phyloP scores from a whole-genome alignment of 2,113 vertebrate genomes.

The Aldabrachelys gigantea region DNA sequence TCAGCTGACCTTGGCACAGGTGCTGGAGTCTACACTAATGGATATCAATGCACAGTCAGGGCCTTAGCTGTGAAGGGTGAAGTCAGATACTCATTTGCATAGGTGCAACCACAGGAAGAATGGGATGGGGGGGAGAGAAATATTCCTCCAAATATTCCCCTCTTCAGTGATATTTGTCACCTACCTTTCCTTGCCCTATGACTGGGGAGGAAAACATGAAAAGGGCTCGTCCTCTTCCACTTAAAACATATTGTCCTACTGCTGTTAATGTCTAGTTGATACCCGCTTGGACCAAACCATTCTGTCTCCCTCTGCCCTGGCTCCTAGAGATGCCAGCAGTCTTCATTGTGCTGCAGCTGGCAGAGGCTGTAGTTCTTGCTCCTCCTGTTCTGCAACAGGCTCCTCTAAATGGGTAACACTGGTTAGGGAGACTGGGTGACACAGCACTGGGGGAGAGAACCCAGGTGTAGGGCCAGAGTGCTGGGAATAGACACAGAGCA shows the following conservation, averaged over 20 bases:
- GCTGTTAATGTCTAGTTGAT: neutral
- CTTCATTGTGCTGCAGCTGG: neutral
- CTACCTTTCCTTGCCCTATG: neutral
- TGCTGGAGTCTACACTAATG: constrained; percentile 32
- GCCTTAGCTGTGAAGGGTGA: constrained; percentile 18
- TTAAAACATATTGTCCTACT: neutral
- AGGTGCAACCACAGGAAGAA: constrained; percentile 30
- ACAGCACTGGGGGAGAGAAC: neutral
- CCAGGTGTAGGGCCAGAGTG: accelerated
- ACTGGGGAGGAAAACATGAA: neutral
- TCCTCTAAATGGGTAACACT: neutral
- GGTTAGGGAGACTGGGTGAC: neutral
- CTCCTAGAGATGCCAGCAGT: neutral
- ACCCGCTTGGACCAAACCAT: neutral
- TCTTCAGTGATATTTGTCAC: neutral
- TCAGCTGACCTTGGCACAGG: neutral
- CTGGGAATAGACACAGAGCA: neutral
- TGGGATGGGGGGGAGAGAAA: neutral
- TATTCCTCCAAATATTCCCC: neutral
- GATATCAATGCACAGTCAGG: constrained; percentile 20
- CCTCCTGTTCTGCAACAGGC: neutral
- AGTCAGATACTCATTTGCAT: constrained; percentile 51
- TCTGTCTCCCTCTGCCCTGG: neutral
- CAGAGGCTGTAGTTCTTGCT: neutral
- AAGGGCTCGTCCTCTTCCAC: neutral